Evolutionary conservation across 2,113 vertebrate species (phyloP).

Genomic region (Holacanthus passer): DNA sequence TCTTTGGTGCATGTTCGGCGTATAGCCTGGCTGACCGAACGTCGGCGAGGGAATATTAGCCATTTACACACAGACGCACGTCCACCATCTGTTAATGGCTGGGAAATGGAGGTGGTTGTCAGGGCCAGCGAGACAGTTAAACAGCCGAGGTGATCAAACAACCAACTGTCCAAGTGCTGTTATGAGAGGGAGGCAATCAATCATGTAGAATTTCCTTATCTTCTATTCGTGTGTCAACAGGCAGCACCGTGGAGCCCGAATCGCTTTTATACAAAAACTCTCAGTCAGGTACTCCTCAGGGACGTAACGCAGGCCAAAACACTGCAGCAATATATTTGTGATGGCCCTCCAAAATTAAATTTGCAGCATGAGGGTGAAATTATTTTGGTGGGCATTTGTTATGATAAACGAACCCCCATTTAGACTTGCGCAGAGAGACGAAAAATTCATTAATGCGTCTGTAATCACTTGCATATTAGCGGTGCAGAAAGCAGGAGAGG

Average conservation of each 20-base stretch:
- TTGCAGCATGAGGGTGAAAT: conserved; percentile 54
- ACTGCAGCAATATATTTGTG: conserved; percentile 54
- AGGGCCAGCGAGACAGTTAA: conserved; percentile 46
- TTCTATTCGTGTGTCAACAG: conserved; percentile 23
- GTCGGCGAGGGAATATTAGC: conserved; percentile 47
- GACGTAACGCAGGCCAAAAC: conserved; percentile 44
- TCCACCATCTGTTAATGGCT: conserved; percentile 62
- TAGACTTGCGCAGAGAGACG: conserved; percentile 49
- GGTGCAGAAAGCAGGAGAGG: conserved; percentile 50
- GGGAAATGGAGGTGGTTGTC: conserved; percentile 54
- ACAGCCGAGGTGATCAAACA: conserved; percentile 57
- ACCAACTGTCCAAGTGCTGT: conserved; percentile 55
- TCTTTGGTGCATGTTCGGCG: conserved; percentile 13
- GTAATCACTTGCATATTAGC: conserved; percentile 74
- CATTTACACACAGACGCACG: conserved; percentile 46
- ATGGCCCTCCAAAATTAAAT: conserved; percentile 58
- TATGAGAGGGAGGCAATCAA: conserved; percentile 35
- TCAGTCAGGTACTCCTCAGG: conserved; percentile 45
- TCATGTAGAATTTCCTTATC: conserved; percentile 23
- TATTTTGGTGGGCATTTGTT: conserved; percentile 69
- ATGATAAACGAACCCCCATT: conserved; percentile 64
- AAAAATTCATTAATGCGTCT: conserved; percentile 68
- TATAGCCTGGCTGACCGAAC: conserved; percentile 27
- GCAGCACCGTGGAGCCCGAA: conserved; percentile 23
- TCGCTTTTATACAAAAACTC: conserved; percentile 54